Evolutionary conservation across 2,797 vertebrate genomes (phyloP).

Genomic region (Setipinna tenuifilis): DNA sequence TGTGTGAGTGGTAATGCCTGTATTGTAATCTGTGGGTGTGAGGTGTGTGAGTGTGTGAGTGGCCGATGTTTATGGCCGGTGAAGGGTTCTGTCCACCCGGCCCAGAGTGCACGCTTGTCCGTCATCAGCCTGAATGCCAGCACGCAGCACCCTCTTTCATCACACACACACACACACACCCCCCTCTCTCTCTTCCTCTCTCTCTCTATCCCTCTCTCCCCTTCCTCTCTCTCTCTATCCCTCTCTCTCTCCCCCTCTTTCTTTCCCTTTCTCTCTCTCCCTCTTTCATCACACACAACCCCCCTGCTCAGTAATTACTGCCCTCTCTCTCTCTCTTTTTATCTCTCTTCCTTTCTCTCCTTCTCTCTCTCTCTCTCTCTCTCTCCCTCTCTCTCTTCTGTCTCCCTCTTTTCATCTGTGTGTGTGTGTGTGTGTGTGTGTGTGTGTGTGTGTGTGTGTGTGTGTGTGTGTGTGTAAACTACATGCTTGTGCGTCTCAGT

Average conservation of each 20-base stretch:
- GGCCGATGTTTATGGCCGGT: too few relatives aligned
- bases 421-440: constrained; percentile 1
- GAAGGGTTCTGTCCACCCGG: too few relatives aligned
- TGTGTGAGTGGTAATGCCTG: too few relatives aligned
- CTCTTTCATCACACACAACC: neutral
- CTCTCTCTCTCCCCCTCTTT: too few relatives aligned
- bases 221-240: too few relatives aligned
- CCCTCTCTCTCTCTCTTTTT: neutral
- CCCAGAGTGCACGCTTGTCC: neutral
- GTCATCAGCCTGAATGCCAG: constrained; percentile 17
- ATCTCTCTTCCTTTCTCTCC: constrained; percentile 40
- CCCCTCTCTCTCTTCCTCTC: too few relatives aligned
- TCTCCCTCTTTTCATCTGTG: neutral
- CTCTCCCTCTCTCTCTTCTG: neutral
- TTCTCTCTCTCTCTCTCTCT: neutral
- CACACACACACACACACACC: neutral
- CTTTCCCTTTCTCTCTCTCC: too few relatives aligned
- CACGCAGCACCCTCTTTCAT: neutral
- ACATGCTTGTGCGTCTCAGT: constrained; percentile 28
- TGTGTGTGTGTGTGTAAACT: neutral
- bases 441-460: neutral
- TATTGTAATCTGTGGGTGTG: too few relatives aligned
- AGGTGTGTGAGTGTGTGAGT: too few relatives aligned
- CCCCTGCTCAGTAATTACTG: too few relatives aligned
- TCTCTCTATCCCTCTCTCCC: too few relatives aligned